These are phyloP conservation scores for Coregonus suidteri DNA, from an alignment of 2,797 vertebrate genomes.

Conservation along the genomic window DNA sequence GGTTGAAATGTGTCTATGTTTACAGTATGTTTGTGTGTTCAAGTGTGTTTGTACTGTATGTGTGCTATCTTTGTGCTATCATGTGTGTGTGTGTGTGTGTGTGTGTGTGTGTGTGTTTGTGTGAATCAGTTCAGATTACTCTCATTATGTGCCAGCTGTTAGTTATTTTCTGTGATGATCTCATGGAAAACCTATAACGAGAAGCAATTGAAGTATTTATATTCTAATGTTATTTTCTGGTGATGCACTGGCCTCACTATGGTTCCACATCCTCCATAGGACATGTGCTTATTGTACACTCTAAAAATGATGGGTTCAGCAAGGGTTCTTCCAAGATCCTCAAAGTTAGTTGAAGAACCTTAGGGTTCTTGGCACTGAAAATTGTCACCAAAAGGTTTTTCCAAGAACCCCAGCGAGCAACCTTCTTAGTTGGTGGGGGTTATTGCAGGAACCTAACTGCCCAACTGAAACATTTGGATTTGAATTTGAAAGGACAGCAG, in stretches of 20 bases:
- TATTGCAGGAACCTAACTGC: no score
- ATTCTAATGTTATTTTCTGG: constrained; percentile 8
- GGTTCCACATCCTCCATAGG: background rate
- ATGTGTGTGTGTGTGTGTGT: background rate
- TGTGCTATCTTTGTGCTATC: background rate
- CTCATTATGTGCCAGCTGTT: constrained; percentile 14
- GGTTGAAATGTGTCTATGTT: background rate
- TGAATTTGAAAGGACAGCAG: no score
- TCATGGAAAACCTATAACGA: constrained; percentile 3
- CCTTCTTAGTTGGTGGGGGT: no score
- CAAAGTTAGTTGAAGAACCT: no score
- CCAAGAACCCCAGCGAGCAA: no score
- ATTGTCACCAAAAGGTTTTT: no score
- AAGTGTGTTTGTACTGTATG: background rate
- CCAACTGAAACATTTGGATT: no score
- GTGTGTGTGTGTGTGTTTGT: background rate
- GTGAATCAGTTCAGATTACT: constrained; percentile 11
- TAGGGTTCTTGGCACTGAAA: no score
- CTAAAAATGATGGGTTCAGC: no score
- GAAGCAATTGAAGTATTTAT: constrained; percentile 15
- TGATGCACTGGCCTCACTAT: constrained; percentile 2
- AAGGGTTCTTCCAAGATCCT: no score
- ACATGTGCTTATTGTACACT: no score
- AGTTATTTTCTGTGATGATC: background rate
- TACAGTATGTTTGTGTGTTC: background rate